A percentile compares a stretch with the other conserved stretches of the same genome.
phyloP scores from a whole-genome alignment of 2,113 vertebrate species.

The Microtus pennsylvanicus region DNA sequence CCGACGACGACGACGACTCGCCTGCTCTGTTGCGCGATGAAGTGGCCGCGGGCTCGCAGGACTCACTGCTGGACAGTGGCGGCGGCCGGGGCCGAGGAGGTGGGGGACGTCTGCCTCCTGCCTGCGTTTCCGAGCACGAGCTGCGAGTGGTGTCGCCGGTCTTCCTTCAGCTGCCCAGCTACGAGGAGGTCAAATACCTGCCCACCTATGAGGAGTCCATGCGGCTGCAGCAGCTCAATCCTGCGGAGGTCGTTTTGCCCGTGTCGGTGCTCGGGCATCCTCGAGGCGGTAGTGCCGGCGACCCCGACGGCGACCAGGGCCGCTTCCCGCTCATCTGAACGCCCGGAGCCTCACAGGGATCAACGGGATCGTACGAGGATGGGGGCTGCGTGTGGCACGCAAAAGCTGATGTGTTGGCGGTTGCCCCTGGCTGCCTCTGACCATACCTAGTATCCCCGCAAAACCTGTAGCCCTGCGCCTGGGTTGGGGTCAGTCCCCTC shows the following conservation, averaged over 20 bases:
- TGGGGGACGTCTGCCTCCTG: slow-evolving; percentile 4
- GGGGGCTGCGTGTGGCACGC: background rate
- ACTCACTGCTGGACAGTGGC: slow-evolving; percentile 89
- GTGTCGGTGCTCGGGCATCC: slow-evolving; percentile 75
- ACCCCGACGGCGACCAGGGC: slow-evolving; percentile 21
- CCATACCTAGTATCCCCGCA: background rate
- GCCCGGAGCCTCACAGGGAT: background rate
- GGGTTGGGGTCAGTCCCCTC: background rate
- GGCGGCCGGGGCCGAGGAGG: background rate
- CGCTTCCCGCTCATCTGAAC: slow-evolving; percentile 77
- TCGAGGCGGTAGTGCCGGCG: background rate
- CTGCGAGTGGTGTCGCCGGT: slow-evolving; percentile 86
- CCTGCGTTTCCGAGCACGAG: slow-evolving; percentile 84
- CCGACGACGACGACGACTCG: slow-evolving; percentile 82
- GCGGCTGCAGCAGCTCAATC: slow-evolving; percentile 85
- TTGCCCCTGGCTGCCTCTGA: background rate
- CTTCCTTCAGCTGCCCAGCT: slow-evolving; percentile 91
- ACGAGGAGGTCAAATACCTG: slow-evolving; percentile 95
- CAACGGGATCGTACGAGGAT: background rate
- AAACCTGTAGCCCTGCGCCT: background rate
- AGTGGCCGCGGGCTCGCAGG: slow-evolving; percentile 90
- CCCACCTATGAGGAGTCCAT: slow-evolving; percentile 97
- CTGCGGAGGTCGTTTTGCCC: slow-evolving; percentile 73
- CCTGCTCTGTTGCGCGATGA: slow-evolving; percentile 88
- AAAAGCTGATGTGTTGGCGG: fast-evolving